A percentile compares a stretch with the other conserved stretches of the same genome.
These are phyloP conservation scores for Vespertilio murinus DNA, from an alignment of 2,797 vertebrate genomes.

Conservation along the genomic window DNA sequence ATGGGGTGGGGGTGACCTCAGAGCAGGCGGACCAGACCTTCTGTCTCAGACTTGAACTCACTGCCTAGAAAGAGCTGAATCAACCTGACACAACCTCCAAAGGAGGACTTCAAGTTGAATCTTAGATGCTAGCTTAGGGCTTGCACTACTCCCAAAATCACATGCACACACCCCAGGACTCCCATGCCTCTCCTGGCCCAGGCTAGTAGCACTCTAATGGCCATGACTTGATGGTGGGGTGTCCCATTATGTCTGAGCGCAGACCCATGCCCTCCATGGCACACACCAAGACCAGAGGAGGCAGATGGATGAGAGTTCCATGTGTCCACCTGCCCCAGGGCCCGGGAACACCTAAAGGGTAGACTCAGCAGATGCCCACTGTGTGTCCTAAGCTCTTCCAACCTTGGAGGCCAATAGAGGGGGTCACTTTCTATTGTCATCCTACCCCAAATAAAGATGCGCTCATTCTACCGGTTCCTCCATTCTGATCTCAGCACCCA, in stretches of 20 bases:
- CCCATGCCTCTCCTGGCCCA: accelerated
- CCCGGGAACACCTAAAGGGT: neutral
- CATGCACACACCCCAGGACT: neutral
- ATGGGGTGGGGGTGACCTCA: neutral
- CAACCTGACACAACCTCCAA: neutral
- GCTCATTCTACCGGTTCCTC: neutral
- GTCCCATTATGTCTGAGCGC: neutral
- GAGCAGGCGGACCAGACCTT: neutral
- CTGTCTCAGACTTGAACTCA: neutral
- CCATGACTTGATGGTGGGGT: neutral
- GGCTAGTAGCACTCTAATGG: neutral
- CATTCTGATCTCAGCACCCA: neutral
- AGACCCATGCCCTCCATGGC: neutral
- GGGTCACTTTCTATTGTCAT: neutral
- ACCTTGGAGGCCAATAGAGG: neutral
- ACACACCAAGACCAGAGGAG: conserved; percentile 14
- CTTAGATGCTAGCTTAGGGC: neutral
- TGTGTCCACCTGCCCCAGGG: neutral
- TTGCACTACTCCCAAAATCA: neutral
- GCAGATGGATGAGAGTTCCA: neutral
- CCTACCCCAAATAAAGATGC: neutral
- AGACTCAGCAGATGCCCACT: neutral
- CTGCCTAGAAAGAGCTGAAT: neutral
- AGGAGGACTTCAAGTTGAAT: neutral
- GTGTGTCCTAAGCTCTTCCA: neutral